Evolutionary conservation across 1,140 invertebrate species (phyloP).

Genomic region (Argopecten irradians): DNA sequence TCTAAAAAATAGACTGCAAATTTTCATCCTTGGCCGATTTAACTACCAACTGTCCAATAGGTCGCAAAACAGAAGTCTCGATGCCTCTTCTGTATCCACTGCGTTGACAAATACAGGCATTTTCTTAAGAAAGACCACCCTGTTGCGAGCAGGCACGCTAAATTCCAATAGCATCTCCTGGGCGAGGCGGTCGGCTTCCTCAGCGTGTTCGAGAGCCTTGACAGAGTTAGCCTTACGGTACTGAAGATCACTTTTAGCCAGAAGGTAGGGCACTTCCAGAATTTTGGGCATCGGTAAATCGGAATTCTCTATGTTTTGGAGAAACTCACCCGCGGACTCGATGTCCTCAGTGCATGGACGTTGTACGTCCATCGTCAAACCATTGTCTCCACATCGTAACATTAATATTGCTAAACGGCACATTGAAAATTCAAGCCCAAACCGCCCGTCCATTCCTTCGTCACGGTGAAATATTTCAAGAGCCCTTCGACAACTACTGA

Average conservation of each 20-base stretch:
- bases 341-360: conserved; percentile 37
- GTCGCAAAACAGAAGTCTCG: too few relatives aligned
- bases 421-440: conserved; percentile 55
- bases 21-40: too few relatives aligned
- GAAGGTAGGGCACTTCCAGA: conserved; percentile 48
- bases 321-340: conserved; percentile 32
- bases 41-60: too few relatives aligned
- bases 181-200: conserved; percentile 38
- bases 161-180: conserved; percentile 47
- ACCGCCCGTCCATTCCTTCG: conserved; percentile 56
- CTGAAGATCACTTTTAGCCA: conserved; percentile 55
- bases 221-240: conserved; percentile 37
- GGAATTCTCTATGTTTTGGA: conserved; percentile 44
- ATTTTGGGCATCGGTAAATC: conserved; percentile 54
- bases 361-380: conserved; percentile 45
- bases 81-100: too few relatives aligned
- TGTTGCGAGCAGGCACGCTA: conserved; percentile 28
- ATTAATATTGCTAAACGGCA: conserved; percentile 51
- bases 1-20: too few relatives aligned
- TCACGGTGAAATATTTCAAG: conserved; percentile 53
- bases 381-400: conserved; percentile 56
- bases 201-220: conserved; percentile 45
- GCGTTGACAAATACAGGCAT: too few relatives aligned
- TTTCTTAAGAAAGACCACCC: too few relatives aligned
- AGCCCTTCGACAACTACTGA: conserved; percentile 41